phyloP scores from a whole-genome alignment of 2,797 vertebrate species.

The Sphenodon punctatus region DNA sequence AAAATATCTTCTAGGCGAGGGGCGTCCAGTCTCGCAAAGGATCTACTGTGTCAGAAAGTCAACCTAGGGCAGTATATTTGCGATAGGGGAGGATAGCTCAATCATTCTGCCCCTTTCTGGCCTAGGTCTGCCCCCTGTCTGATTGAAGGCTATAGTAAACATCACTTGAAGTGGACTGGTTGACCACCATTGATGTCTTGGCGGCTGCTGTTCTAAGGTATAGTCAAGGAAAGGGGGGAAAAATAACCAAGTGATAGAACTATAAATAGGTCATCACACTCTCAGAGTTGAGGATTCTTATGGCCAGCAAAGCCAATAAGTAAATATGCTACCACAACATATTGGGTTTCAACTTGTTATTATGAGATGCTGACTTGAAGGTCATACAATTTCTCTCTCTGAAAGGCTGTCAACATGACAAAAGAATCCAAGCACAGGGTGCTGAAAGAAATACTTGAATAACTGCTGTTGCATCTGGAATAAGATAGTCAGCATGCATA shows the following conservation, averaged over 20 bases:
- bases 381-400: not conserved
- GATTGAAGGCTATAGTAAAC: too few relatives aligned
- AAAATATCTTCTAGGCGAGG: not conserved
- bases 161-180: too few relatives aligned
- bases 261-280: not conserved
- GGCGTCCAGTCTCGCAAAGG: not conserved
- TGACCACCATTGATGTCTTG: too few relatives aligned
- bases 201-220: too few relatives aligned
- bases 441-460: not conserved
- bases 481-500: not conserved
- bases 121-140: too few relatives aligned
- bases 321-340: not conserved
- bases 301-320: not conserved
- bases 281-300: not conserved
- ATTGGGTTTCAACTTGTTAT: too few relatives aligned
- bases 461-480: not conserved
- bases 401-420: not conserved
- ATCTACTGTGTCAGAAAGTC: too few relatives aligned
- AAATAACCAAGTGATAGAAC: not conserved
- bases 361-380: not conserved
- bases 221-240: not conserved
- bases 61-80: too few relatives aligned
- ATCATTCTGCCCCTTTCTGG: too few relatives aligned
- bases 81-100: too few relatives aligned
- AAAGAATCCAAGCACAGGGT: not conserved